phyloP scores from a whole-genome alignment of 2,113 vertebrate species.

The Numida meleagris region DNA sequence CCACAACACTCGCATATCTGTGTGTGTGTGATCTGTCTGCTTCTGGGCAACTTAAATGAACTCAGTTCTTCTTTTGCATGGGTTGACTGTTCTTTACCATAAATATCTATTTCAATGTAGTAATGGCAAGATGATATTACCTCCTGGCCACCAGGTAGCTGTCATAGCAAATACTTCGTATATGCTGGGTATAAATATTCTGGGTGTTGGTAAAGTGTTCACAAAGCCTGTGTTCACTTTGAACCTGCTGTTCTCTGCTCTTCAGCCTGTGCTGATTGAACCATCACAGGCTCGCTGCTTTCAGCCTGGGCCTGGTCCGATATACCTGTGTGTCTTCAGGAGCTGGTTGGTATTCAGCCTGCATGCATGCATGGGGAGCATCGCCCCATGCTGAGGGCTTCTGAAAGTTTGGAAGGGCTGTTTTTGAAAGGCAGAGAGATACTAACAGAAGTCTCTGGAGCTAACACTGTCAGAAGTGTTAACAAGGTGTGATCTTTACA shows the following conservation, averaged over 20 bases:
- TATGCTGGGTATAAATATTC: not conserved
- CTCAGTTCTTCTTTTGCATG: not conserved
- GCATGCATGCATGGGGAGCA: accelerated
- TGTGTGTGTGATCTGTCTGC: not conserved
- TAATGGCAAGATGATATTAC: not conserved
- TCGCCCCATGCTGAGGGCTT: not conserved
- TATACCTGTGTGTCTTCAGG: accelerated
- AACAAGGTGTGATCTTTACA: not conserved
- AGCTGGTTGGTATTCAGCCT: not conserved
- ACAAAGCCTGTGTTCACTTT: accelerated
- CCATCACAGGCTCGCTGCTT: accelerated
- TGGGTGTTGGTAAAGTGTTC: not conserved
- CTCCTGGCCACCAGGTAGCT: not conserved
- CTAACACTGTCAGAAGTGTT: not conserved
- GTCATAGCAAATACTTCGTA: not conserved
- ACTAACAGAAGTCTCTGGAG: not conserved
- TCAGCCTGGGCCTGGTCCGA: not conserved
- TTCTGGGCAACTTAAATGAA: not conserved
- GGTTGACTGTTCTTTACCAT: not conserved
- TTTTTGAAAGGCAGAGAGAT: not conserved
- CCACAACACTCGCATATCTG: not conserved
- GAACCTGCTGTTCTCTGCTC: not conserved
- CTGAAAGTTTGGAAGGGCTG: not conserved
- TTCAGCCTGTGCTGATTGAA: not conserved
- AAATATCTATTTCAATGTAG: not conserved